phyloP scores from a whole-genome alignment of 2,797 vertebrate species.

The Premnoplex brunnescens region DNA sequence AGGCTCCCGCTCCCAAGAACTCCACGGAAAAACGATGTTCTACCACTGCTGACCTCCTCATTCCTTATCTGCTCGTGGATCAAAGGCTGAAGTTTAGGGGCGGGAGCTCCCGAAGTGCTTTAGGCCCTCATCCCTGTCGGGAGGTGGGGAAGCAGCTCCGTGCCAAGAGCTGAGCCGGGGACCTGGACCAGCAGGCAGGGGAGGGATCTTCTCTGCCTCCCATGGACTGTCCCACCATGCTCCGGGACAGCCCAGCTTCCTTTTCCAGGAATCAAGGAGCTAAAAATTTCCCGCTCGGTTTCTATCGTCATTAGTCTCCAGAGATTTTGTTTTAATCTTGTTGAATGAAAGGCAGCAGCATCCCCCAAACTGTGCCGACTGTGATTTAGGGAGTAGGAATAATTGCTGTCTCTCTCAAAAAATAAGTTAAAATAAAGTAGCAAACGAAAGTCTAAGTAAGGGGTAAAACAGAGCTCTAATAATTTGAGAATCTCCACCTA shows the following conservation, averaged over 20 bases:
- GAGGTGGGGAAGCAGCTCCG: background rate
- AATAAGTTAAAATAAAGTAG: background rate
- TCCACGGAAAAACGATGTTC: rapidly evolving
- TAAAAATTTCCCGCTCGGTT: background rate
- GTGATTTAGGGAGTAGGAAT: background rate
- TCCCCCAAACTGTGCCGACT: background rate
- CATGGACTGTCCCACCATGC: background rate
- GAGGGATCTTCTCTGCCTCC: background rate
- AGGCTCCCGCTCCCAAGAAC: too few relatives aligned
- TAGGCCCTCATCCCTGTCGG: background rate
- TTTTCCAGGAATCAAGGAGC: background rate
- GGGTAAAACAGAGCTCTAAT: background rate
- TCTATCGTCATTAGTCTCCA: background rate
- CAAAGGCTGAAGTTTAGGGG: background rate
- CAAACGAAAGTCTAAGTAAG: background rate
- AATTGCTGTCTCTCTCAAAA: background rate
- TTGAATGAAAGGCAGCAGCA: background rate
- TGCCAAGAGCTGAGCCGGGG: background rate
- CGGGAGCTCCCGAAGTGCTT: background rate
- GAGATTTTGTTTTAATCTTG: background rate
- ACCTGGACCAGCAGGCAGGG: background rate
- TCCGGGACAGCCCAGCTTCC: background rate
- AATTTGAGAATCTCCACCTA: background rate
- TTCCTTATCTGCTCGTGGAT: background rate
- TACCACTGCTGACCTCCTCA: background rate